Percentiles rank a stretch among this genome's conserved stretches.
Conservation (phyloP, 1,140 invertebrate genomes). For the Protaetia brevitarsis region DNA sequence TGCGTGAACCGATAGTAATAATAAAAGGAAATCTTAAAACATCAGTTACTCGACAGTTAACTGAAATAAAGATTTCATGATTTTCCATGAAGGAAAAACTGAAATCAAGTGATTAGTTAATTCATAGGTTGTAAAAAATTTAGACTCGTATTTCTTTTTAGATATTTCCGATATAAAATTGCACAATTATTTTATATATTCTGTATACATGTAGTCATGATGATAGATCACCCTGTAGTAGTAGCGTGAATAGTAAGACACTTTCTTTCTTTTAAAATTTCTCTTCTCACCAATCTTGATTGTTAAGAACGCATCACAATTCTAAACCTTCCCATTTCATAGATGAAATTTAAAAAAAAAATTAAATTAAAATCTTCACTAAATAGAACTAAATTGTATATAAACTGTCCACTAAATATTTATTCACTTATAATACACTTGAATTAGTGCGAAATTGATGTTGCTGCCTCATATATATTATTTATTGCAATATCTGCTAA, state of each 20-base stretch:
- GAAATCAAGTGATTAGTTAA: no score
- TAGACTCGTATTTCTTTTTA: not conserved
- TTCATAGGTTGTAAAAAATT: constrained; percentile 4
- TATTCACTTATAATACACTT: constrained; percentile 8
- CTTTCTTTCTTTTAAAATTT: not conserved
- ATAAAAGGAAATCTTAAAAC: constrained; percentile 13
- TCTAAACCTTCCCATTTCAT: not conserved
- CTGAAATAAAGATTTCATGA: constrained; percentile 7
- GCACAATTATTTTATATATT: constrained; percentile 8
- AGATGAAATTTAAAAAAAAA: not conserved
- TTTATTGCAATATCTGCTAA: no score
- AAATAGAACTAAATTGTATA: constrained; percentile 10
- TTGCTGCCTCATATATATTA: no score
- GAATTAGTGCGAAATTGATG: not conserved
- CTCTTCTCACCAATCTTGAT: not conserved
- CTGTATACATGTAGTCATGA: not conserved
- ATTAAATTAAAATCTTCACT: constrained; percentile 7
- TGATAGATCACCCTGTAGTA: constrained; percentile 1
- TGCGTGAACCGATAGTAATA: not conserved
- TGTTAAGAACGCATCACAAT: not conserved
- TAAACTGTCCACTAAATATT: not conserved
- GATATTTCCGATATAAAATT: constrained; percentile 5
- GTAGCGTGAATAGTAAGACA: constrained; percentile 5
- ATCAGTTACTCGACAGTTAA: constrained; percentile 14
- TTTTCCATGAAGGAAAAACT: no score